A percentile compares a stretch with the other conserved stretches of the same genome.
phyloP scores from a whole-genome alignment of 2,888 invertebrate genomes.

The Auanema sp. region DNA sequence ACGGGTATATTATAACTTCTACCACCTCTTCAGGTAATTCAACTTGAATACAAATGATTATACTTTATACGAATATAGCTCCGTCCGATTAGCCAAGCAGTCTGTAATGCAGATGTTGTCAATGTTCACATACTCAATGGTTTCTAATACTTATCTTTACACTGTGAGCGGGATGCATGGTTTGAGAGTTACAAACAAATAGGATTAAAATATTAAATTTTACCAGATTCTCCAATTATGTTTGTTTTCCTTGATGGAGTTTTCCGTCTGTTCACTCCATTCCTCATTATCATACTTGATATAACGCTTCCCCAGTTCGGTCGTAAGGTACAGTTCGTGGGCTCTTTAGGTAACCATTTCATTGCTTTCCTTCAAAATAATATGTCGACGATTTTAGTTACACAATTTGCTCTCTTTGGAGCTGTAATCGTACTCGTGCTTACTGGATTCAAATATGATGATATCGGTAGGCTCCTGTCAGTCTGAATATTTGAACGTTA shows the following conservation, averaged over 20 bases:
- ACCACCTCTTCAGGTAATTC: slow-evolving; percentile 47
- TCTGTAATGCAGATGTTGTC: slow-evolving; percentile 55
- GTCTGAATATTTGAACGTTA: neutral
- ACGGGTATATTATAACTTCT: slow-evolving; percentile 49
- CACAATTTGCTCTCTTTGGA: slow-evolving; percentile 37
- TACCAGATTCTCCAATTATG: slow-evolving; percentile 49
- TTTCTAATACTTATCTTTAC: slow-evolving; percentile 52
- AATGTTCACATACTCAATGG: slow-evolving; percentile 57
- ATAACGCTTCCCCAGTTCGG: slow-evolving; percentile 48
- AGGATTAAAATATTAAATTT: slow-evolving; percentile 2
- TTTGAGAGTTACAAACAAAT: slow-evolving; percentile 14
- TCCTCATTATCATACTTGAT: slow-evolving; percentile 53
- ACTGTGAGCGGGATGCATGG: slow-evolving; percentile 44
- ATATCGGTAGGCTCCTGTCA: slow-evolving; percentile 7
- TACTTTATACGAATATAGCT: slow-evolving; percentile 27
- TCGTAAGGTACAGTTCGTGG: slow-evolving; percentile 51
- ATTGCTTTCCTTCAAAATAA: no score
- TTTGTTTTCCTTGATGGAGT: slow-evolving; percentile 54
- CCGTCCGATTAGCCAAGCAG: slow-evolving; percentile 52
- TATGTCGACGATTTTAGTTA: neutral
- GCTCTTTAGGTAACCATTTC: slow-evolving; percentile 35
- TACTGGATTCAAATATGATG: slow-evolving; percentile 30
- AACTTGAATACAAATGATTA: no score
- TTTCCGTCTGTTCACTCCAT: slow-evolving; percentile 51
- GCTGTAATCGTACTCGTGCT: slow-evolving; percentile 44